A percentile compares a stretch with the other conserved stretches of the same genome.
Conservation (phyloP, 2,888 invertebrate genomes). For the Andrena bicolor region DNA sequence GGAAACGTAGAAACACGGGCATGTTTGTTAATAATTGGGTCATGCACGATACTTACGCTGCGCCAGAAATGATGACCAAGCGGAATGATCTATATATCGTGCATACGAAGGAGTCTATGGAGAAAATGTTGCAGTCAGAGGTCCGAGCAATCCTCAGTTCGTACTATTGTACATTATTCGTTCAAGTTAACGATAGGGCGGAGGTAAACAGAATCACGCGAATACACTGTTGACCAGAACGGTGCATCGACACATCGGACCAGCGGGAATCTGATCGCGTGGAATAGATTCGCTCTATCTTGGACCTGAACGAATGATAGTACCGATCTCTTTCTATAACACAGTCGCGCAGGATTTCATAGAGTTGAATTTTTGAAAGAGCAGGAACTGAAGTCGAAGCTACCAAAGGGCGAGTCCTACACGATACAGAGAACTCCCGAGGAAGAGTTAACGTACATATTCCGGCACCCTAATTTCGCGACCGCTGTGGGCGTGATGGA, state of each 20-base stretch:
- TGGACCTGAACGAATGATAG: too few species aligned
- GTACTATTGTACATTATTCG: background rate
- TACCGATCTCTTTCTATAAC: background rate
- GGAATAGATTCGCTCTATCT: too few species aligned
- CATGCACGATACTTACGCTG: conserved; percentile 88
- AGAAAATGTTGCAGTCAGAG: conserved; percentile 35
- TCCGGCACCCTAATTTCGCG: conserved; percentile 74
- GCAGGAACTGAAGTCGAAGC: conserved; percentile 55
- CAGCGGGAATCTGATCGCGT: too few species aligned
- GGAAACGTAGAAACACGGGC: conserved; percentile 86
- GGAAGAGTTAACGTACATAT: conserved; percentile 81
- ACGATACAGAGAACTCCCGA: conserved; percentile 63
- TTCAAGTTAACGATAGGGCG: too few species aligned
- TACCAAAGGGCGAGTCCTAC: conserved; percentile 31
- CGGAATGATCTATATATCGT: conserved; percentile 70
- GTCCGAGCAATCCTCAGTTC: conserved; percentile 27
- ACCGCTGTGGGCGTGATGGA: conserved; percentile 89
- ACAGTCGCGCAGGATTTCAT: background rate
- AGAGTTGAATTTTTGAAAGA: background rate
- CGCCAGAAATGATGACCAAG: conserved; percentile 74
- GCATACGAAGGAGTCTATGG: conserved; percentile 47
- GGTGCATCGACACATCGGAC: too few species aligned
- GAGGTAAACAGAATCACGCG: too few species aligned
- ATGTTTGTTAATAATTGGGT: conserved; percentile 92
- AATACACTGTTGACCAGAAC: too few species aligned